Base-by-base conservation (phyloP, 30 jellyfish, hydroid and myxozoan genomes). In the Haliclystus octoradiatus region DNA sequence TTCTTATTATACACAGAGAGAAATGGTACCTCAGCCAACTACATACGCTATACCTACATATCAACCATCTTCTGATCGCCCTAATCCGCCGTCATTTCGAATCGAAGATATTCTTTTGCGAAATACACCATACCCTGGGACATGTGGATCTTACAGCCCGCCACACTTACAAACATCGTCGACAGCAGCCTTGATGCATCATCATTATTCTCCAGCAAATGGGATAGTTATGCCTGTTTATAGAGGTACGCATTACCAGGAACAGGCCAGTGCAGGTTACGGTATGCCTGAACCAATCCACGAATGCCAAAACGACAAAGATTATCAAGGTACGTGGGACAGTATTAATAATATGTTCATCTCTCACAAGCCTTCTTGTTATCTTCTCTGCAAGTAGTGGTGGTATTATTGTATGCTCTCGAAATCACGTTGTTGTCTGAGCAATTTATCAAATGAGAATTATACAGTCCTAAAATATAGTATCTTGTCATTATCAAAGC, bases 61-160 rank as follows among this genome's bases (percentile, higher is more conserved):
- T 19, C 9, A 19, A 9, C 19, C 57, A 9, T 40, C 57, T 5
- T 9, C 19, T 5, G 57, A 40, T 40, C 57, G 57, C 9, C 57
- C 57, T 5, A n/a, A n/a, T n/a, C 19, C 57, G 57, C 57, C 9
- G 57, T 40, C 57, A 5, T 40, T 40, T 19, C 9, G 19, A 19
- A 40, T 40, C 9, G 95, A 83, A 25, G 95, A 83, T 79, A 75
- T 83, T 35, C 61, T 83, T 70, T 62, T 83, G 80, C 95, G 75
- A 33, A 73, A 72, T 47, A 13, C 65, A 0, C 79, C 94, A 0
- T 74, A 82, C 32, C 33, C 31, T 28, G 84, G 79, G 31, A 34
- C 63, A 62, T 35, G 84, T 19, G 71, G 94, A 29, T 74, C 87
- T 1, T 72, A 66, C 71, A 25, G 84, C 0, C 50, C 69, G 28